These are phyloP conservation scores for Tyrannus savana DNA, from an alignment of 2,113 vertebrate genomes.

Conservation along the genomic window DNA sequence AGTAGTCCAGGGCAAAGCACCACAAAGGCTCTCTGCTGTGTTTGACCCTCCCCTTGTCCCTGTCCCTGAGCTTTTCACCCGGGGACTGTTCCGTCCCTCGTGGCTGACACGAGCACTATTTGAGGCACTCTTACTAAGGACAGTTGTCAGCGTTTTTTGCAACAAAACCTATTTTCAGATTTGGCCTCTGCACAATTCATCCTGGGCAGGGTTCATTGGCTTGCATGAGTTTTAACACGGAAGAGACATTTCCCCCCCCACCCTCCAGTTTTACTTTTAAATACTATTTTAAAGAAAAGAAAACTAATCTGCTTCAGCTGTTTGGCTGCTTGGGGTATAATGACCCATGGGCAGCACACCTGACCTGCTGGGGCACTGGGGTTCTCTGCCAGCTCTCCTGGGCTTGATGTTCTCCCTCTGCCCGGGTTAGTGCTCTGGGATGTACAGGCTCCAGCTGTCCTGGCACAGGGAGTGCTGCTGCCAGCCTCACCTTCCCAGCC, in stretches of 20 bases:
- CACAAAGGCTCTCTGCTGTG: not conserved
- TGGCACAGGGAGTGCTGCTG: not conserved
- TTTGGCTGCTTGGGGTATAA: not conserved
- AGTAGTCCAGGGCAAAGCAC: not conserved
- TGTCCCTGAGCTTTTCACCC: not conserved
- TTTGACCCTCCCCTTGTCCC: not conserved
- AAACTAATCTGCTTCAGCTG: not conserved
- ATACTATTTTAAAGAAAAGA: not conserved
- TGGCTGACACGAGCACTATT: not conserved
- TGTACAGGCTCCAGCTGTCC: not conserved
- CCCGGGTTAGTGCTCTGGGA: not conserved
- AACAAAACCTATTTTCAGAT: conserved; percentile 21
- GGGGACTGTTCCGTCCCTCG: fast-evolving
- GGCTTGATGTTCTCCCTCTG: not conserved
- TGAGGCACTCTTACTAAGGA: not conserved
- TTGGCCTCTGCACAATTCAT: not conserved
- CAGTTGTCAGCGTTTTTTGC: not conserved
- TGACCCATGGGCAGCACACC: fast-evolving
- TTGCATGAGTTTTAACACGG: not conserved
- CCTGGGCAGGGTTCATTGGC: not conserved
- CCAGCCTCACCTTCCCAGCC: not conserved
- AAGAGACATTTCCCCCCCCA: not conserved
- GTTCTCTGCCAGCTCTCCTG: not conserved
- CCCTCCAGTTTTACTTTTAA: not conserved
- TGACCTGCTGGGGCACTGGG: not conserved